Evolutionary conservation across 2,113 vertebrate species (phyloP).

Genomic region (Aix galericulata): DNA sequence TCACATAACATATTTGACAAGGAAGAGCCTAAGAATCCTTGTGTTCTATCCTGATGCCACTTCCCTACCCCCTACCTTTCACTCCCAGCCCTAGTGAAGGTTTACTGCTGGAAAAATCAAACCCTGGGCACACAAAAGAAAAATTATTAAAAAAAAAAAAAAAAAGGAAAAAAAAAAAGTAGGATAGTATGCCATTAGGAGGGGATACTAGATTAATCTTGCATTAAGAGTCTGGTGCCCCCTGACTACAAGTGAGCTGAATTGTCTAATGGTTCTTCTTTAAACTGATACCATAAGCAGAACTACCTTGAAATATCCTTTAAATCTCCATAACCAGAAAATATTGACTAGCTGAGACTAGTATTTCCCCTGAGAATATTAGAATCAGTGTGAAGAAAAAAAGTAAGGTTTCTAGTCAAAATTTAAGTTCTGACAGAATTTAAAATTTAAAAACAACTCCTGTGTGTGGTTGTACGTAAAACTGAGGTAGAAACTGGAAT

Average conservation of each 20-base stretch:
- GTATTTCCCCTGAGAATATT: not conserved
- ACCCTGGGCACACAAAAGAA: not conserved
- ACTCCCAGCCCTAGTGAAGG: not conserved
- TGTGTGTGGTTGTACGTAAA: not conserved
- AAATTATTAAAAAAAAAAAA: not conserved
- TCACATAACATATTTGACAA: not conserved
- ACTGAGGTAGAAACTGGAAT: not conserved
- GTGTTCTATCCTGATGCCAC: not conserved
- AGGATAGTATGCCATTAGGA: not conserved
- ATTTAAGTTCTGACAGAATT: not conserved
- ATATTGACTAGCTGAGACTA: not conserved
- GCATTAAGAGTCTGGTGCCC: not conserved
- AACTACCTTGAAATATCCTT: not conserved
- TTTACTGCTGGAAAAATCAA: not conserved
- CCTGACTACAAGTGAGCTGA: not conserved
- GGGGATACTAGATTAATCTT: not conserved
- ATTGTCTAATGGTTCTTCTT: not conserved
- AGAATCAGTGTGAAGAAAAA: not conserved
- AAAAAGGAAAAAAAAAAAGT: not conserved
- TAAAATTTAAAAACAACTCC: not conserved
- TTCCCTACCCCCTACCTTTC: not conserved
- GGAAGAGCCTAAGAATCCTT: not conserved
- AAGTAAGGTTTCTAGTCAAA: constrained; percentile 19
- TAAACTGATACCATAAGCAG: not conserved
- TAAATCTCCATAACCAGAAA: not conserved